Conservation (phyloP, 2,113 vertebrate species). For the Conger conger region DNA sequence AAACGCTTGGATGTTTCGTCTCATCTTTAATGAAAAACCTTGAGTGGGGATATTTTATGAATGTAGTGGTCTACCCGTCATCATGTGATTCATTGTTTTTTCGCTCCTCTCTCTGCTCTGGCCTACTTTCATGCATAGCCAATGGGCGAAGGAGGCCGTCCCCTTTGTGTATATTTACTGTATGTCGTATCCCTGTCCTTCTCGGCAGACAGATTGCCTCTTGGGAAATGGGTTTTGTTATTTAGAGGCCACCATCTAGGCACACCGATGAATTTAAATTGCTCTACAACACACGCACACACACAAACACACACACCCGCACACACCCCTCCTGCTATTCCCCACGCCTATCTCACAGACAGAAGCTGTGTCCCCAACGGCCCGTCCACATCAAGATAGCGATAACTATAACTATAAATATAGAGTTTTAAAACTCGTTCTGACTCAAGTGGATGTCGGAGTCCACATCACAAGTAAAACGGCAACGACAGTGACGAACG, state of each 20-base stretch:
- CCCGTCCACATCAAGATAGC: too few species aligned
- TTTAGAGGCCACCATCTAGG: background rate
- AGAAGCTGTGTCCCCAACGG: background rate
- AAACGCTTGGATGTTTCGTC: background rate
- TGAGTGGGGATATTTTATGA: background rate
- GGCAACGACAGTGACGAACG: too few species aligned
- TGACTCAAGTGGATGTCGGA: too few species aligned
- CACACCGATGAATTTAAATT: constrained; percentile 6
- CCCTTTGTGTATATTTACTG: constrained; percentile 8
- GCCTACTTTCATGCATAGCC: background rate
- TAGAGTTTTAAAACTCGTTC: too few species aligned
- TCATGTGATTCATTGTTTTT: background rate
- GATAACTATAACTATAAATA: too few species aligned
- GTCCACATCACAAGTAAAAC: too few species aligned
- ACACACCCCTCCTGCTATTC: background rate
- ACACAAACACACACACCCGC: background rate
- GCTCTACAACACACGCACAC: background rate
- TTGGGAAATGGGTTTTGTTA: background rate
- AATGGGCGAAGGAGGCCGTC: background rate
- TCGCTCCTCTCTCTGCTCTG: background rate
- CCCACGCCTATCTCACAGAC: background rate
- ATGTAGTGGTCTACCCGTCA: background rate
- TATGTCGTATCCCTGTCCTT: background rate
- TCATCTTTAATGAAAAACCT: background rate
- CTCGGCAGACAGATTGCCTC: background rate